A percentile compares a stretch with the other conserved stretches of the same genome.
phyloP scores from a whole-genome alignment of 1,140 invertebrate species.

The Centruroides sculpturatus region DNA sequence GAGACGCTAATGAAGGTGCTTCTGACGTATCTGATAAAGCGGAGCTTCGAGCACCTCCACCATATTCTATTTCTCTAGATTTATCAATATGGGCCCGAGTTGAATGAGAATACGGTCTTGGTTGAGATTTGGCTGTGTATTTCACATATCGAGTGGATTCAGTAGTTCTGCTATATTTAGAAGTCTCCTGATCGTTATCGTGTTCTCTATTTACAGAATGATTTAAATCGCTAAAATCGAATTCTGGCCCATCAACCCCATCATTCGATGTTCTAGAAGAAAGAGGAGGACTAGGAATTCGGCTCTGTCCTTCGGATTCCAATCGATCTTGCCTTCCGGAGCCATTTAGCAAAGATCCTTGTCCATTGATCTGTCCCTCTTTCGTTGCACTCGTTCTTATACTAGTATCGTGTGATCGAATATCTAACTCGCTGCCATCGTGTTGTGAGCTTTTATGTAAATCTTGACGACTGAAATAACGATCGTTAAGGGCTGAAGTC shows the following conservation, averaged over 20 bases:
- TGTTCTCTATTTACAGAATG: constrained; percentile 34
- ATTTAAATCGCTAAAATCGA: constrained; percentile 48
- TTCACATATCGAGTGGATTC: constrained; percentile 38
- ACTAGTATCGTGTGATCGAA: constrained; percentile 3
- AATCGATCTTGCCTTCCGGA: too few relatives aligned
- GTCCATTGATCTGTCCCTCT: constrained; percentile 15
- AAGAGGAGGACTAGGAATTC: constrained; percentile 22
- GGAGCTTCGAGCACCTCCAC: constrained; percentile 45
- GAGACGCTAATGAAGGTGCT: constrained; percentile 73
- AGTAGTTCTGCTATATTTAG: constrained; percentile 3
- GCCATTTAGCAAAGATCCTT: constrained; percentile 12
- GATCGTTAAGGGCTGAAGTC: constrained; percentile 21
- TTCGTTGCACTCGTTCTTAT: background rate
- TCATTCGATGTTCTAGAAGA: constrained; percentile 4
- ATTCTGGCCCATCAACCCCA: constrained; percentile 23
- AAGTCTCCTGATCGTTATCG: constrained; percentile 28
- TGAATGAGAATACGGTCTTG: constrained; percentile 52
- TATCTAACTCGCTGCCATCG: constrained; percentile 7
- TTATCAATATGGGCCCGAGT: constrained; percentile 59
- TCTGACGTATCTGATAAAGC: constrained; percentile 89
- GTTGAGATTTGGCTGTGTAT: constrained; percentile 53
- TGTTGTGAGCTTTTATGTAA: constrained; percentile 15
- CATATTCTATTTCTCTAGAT: constrained; percentile 27
- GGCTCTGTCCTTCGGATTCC: too few relatives aligned
- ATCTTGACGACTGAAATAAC: constrained; percentile 21